Percentiles rank a stretch among this genome's conserved stretches.
These are phyloP conservation scores for Lasioglossum morio DNA, from an alignment of 2,888 invertebrate genomes.

Conservation along the genomic window DNA sequence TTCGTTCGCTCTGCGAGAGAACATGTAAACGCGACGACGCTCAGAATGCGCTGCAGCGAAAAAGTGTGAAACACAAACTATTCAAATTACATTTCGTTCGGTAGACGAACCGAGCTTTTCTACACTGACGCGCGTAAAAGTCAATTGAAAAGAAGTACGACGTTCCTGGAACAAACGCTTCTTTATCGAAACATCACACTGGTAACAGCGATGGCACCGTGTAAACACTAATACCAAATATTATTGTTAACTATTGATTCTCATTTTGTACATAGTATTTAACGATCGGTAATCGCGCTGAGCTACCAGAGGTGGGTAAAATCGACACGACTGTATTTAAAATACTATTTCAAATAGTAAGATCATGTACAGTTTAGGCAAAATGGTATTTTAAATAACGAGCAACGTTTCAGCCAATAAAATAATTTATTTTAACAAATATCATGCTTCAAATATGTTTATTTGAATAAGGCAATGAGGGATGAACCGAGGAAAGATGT, in stretches of 20 bases:
- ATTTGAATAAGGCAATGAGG: not conserved
- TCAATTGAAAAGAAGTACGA: not conserved
- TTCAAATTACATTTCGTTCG: not conserved
- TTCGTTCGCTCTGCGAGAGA: slow-evolving; percentile 37
- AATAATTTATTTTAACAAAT: not conserved
- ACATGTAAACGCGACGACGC: slow-evolving; percentile 59
- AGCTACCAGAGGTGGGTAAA: not conserved
- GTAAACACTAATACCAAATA: not conserved
- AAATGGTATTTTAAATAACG: slow-evolving; percentile 3
- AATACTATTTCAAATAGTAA: not conserved
- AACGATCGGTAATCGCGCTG: not conserved
- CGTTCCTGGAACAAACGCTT: not conserved
- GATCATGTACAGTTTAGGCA: not conserved
- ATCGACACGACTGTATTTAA: not conserved
- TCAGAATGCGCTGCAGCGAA: slow-evolving; percentile 52
- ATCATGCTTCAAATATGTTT: not conserved
- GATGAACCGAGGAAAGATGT: not conserved
- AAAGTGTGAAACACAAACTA: slow-evolving; percentile 37
- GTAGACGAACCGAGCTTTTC: not conserved
- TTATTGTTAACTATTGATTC: not conserved
- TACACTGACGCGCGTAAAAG: not conserved
- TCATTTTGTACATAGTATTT: slow-evolving; percentile 7
- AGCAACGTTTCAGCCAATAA: not conserved
- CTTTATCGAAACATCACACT: not conserved
- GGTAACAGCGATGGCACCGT: not conserved